Conservation (phyloP, 2,113 vertebrate species). For the Euleptes europaea region DNA sequence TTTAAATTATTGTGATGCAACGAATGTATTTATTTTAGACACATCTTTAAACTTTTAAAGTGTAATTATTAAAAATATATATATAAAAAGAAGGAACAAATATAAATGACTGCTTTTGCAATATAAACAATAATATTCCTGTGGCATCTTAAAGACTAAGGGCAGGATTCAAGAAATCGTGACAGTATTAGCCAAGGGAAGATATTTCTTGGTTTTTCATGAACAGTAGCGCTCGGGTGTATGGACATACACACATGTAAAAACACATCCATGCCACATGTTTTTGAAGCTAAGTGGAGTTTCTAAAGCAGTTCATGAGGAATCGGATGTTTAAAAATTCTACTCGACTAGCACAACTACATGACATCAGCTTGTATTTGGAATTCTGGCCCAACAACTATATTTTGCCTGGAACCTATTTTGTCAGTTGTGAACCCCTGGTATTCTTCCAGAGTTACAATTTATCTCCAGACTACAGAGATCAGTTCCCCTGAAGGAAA, state of each 20-base stretch:
- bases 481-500: too few relatives aligned
- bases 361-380: not conserved
- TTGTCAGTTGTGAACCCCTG: not conserved
- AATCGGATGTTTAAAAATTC: not conserved
- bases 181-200: too few relatives aligned
- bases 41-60: too few relatives aligned
- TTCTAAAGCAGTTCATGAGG: not conserved
- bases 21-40: too few relatives aligned
- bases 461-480: too few relatives aligned
- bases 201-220: too few relatives aligned
- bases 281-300: not conserved
- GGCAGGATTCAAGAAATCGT: not conserved
- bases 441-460: too few relatives aligned
- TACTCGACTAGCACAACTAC: not conserved
- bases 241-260: too few relatives aligned
- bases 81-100: constrained; percentile 38
- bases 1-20: too few relatives aligned
- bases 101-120: constrained; percentile 37
- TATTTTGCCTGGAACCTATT: not conserved
- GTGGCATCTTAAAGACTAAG: not conserved
- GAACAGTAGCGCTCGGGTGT: too few relatives aligned
- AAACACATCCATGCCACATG: not conserved
- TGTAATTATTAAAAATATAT: constrained; percentile 29
- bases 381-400: not conserved
- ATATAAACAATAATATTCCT: not conserved